phyloP scores from a whole-genome alignment of 2,888 invertebrate species.

The Resseliella maxima region DNA sequence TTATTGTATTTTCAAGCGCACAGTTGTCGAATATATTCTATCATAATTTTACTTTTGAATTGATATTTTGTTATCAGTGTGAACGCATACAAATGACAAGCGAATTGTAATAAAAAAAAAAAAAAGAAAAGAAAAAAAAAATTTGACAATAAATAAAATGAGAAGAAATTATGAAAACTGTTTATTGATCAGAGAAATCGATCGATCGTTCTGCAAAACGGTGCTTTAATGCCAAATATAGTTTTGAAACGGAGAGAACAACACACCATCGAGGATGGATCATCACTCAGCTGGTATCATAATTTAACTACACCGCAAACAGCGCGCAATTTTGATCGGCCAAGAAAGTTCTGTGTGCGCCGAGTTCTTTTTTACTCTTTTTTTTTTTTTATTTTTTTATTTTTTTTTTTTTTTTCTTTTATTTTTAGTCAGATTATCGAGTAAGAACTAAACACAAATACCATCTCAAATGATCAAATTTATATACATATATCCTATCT shows the following conservation, averaged over 20 bases:
- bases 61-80: no score
- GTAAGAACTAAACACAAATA: constrained; percentile 54
- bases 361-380: background rate
- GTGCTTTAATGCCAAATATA: background rate
- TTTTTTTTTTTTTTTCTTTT: background rate
- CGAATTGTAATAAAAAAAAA: no score
- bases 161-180: no score
- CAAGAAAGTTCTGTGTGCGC: constrained; percentile 24
- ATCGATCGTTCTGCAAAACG: background rate
- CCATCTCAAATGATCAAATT: background rate
- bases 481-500: no score
- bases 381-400: background rate
- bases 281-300: constrained; percentile 55
- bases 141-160: no score
- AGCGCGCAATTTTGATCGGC: constrained; percentile 30
- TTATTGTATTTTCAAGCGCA: no score
- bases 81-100: no score
- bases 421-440: constrained; percentile 9
- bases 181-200: background rate
- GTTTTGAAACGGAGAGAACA: background rate
- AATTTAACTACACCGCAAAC: constrained; percentile 33
- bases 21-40: no score
- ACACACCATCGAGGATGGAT: constrained; percentile 52
- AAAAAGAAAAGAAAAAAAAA: no score
- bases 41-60: no score